Base-by-base conservation (phyloP, 2,888 invertebrate genomes). In the Drosophila nr. perissopoda region DNA sequence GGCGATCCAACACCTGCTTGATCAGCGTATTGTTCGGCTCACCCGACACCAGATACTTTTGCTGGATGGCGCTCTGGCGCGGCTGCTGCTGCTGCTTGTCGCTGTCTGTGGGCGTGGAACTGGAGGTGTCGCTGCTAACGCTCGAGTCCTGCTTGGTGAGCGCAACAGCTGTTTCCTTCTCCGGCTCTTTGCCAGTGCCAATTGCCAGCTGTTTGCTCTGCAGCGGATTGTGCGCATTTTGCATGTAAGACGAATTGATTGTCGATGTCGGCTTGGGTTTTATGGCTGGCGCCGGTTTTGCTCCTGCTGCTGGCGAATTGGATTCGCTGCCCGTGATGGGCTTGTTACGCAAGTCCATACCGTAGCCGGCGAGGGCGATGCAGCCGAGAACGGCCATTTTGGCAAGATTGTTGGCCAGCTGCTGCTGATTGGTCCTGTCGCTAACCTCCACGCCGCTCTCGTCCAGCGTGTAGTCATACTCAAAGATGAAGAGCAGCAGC, bases 401-500 rank as follows among this genome's bases (percentile, higher is more conserved):
- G 0, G 99, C 99, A 82, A 99, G 94, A 83, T 96, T 96, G 92
- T 99, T 99, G n/a, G 97, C 96, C 29, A 97, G 95, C 93, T 99
- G 98, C 95, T 99, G 95, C 64, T 97, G 97, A 93, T 98, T 99
- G 5, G 96, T 95, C 59, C 97, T 96, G 87, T 96, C 96, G 81
- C 95, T 96, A 31, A 96, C 95, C 83, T 97, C 96, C 0, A 99
- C 97, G 0, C 99, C 99, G 59, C 99, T 98, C 94, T 99, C 99
- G 68, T 99, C 97, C 82, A 99, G 94, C 6, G 99, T 99, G 93
- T 97, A 99, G 94, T 99, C 99, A 93, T 99, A 99, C 73, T 96
- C 96, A 93, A 99, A 98, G 92, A 97, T 96, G 84, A 97, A 97
- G 0, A 97, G 95, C 46, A 99, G 93, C 60, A 99, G 94, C 88